A percentile compares a stretch with the other conserved stretches of the same genome.
These are phyloP conservation scores for Hypomesus transpacificus DNA, from an alignment of 2,113 vertebrate species.

Conservation along the genomic window DNA sequence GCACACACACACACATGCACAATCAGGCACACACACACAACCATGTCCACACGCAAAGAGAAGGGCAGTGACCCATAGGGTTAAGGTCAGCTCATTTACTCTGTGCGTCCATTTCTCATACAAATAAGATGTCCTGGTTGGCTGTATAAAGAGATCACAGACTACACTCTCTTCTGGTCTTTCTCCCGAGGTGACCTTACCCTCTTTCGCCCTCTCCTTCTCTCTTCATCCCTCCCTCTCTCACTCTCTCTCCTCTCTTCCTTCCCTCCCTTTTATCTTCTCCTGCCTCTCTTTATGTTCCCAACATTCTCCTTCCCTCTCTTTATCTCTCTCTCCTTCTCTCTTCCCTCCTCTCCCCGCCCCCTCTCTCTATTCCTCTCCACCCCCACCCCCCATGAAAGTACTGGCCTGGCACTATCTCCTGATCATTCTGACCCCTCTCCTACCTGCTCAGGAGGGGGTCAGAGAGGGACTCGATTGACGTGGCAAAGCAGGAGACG, in stretches of 20 bases:
- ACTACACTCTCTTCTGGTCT: slow-evolving; percentile 35
- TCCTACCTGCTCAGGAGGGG: slow-evolving; percentile 21
- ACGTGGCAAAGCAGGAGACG: slow-evolving; percentile 28
- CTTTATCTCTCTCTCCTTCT: no score
- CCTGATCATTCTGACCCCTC: neutral
- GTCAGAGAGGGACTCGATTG: slow-evolving; percentile 24
- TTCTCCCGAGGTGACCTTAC: neutral
- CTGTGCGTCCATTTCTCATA: slow-evolving; percentile 73
- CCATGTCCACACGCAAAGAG: neutral
- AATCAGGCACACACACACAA: slow-evolving; percentile 20
- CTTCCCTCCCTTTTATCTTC: slow-evolving; percentile 7
- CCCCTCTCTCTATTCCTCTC: slow-evolving; percentile 12
- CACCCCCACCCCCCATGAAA: neutral
- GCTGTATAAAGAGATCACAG: slow-evolving; percentile 65
- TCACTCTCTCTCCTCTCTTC: slow-evolving; percentile 7
- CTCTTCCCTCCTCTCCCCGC: no score
- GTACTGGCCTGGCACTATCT: no score
- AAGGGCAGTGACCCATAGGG: slow-evolving; percentile 67
- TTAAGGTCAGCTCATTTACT: slow-evolving; percentile 79
- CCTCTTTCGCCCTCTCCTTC: slow-evolving; percentile 3
- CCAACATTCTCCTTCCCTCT: no score
- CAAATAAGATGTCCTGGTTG: slow-evolving; percentile 69
- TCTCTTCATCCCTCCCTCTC: slow-evolving; percentile 59
- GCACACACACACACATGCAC: slow-evolving; percentile 14
- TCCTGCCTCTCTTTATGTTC: slow-evolving; percentile 20